phyloP scores from a whole-genome alignment of 37 sponge, comb jelly and placozoan species.

The Oscarella lobularis region DNA sequence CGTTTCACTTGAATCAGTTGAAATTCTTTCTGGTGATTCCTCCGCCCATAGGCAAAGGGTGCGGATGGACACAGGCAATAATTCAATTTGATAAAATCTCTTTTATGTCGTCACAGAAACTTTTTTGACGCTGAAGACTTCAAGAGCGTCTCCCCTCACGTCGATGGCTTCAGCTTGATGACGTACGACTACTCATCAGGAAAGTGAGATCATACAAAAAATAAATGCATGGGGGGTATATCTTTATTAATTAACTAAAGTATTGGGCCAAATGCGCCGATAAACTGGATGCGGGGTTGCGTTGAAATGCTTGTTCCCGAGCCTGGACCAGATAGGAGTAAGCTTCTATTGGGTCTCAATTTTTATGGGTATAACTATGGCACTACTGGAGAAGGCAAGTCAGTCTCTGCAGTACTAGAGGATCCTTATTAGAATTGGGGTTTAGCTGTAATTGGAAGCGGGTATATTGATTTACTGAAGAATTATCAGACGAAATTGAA shows the following conservation, averaged over 20 bases:
- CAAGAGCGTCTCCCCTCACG: slow-evolving; percentile 38
- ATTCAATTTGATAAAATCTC: slow-evolving; percentile 6
- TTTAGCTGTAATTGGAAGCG: slow-evolving; percentile 5
- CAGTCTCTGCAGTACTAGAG: neutral
- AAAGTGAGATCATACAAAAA: slow-evolving; percentile 27
- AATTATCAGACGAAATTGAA: slow-evolving; percentile 74
- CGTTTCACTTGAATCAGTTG: slow-evolving; percentile 20
- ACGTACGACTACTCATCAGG: slow-evolving; percentile 83
- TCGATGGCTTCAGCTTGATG: slow-evolving; percentile 88
- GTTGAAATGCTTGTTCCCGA: slow-evolving; percentile 38
- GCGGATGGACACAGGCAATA: neutral
- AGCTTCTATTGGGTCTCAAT: slow-evolving; percentile 88
- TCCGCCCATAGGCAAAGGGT: slow-evolving; percentile 28
- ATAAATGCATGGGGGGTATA: neutral
- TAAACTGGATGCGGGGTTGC: slow-evolving; percentile 71
- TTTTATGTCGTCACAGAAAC: slow-evolving; percentile 11
- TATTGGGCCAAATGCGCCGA: slow-evolving; percentile 73
- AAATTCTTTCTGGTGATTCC: slow-evolving; percentile 73
- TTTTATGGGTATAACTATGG: slow-evolving; percentile 90
- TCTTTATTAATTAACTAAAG: slow-evolving; percentile 13
- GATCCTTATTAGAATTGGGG: neutral
- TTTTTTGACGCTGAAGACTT: slow-evolving; percentile 75
- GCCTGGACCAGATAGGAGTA: slow-evolving; percentile 36
- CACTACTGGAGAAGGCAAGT: neutral
- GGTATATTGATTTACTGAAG: slow-evolving; percentile 66